These are phyloP conservation scores for Camelus bactrianus DNA, from an alignment of 2,113 vertebrate species.

Conservation along the genomic window DNA sequence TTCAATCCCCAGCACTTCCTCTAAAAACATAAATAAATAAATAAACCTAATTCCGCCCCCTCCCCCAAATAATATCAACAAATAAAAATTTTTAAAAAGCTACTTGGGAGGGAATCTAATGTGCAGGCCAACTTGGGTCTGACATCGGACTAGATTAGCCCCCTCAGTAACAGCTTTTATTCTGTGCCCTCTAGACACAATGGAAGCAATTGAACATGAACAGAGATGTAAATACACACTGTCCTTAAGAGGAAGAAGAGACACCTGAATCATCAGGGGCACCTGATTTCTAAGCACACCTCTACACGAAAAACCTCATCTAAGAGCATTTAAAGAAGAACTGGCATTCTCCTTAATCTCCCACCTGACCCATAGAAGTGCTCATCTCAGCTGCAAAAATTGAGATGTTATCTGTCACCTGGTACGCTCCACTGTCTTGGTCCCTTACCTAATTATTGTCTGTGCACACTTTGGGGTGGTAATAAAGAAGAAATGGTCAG, in stretches of 20 bases:
- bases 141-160: background rate
- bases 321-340: background rate
- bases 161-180: background rate
- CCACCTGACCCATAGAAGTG: background rate
- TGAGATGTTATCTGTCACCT: conserved; percentile 44
- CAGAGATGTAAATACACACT: background rate
- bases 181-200: background rate
- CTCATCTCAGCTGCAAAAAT: background rate
- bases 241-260: background rate
- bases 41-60: too few species aligned
- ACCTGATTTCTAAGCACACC: background rate
- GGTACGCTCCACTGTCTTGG: conserved; percentile 56
- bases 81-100: background rate
- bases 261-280: background rate
- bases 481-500: conserved; percentile 57
- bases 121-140: background rate
- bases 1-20: too few species aligned
- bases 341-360: background rate
- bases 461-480: conserved; percentile 46
- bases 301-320: background rate
- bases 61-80: too few species aligned
- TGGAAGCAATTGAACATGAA: background rate
- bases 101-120: background rate
- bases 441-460: conserved; percentile 19
- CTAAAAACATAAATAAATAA: too few species aligned